Percentiles rank a stretch among this genome's conserved stretches.
phyloP scores from a whole-genome alignment of 2,888 invertebrate genomes.

The Gonocerus acuteangulatus region DNA sequence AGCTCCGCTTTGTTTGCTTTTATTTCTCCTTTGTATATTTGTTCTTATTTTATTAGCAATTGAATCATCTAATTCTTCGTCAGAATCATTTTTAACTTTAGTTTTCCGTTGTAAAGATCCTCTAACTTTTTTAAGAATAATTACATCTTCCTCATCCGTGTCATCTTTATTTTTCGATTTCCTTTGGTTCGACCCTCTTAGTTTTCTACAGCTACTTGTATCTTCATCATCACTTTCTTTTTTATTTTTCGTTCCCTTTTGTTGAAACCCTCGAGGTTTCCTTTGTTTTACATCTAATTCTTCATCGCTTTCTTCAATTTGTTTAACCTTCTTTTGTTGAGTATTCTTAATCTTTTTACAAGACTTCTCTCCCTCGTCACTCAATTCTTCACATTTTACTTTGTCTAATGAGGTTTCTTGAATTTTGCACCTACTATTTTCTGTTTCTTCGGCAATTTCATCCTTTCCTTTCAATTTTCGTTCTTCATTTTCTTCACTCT shows the following conservation, averaged over 20 bases:
- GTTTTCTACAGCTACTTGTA: neutral
- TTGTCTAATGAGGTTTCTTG: too few species aligned
- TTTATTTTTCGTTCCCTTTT: neutral
- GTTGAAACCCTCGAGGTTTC: neutral
- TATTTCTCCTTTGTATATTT: neutral
- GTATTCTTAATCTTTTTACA: neutral
- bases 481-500: too few species aligned
- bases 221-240: neutral
- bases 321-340: slow-evolving; percentile 12
- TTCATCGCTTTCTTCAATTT: slow-evolving; percentile 9
- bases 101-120: neutral
- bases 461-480: too few species aligned
- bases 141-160: neutral
- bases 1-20: neutral
- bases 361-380: neutral
- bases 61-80: neutral
- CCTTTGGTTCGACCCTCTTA: neutral
- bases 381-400: neutral
- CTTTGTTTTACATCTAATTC: neutral
- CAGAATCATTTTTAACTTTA: neutral
- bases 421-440: too few species aligned
- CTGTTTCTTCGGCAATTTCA: too few species aligned
- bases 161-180: neutral
- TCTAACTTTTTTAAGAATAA: neutral
- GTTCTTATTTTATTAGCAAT: neutral